Percentiles rank a stretch among this genome's conserved stretches.
Conservation (phyloP, 2,888 invertebrate species). For the Furcula furcula region DNA sequence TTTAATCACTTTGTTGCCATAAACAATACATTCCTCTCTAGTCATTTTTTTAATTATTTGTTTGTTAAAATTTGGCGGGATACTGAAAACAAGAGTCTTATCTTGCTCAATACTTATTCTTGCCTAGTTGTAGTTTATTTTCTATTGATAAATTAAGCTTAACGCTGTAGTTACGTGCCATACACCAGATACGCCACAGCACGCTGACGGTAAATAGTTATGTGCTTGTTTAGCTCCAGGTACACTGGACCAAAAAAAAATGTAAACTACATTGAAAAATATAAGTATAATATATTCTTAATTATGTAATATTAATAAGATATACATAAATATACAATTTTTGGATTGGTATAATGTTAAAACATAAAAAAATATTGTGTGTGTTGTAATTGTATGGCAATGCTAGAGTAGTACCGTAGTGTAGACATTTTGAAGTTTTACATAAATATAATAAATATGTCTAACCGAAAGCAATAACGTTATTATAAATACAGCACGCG, state of each 20-base stretch:
- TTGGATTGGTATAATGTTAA: conserved; percentile 75
- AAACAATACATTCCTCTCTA: conserved; percentile 75
- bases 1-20: conserved; percentile 48
- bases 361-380: conserved; percentile 69
- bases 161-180: conserved; percentile 71
- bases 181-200: conserved; percentile 58
- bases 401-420: conserved; percentile 76
- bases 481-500: conserved; percentile 61
- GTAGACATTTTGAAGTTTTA: conserved; percentile 81
- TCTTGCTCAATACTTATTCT: conserved; percentile 75
- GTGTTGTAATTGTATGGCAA: conserved; percentile 77
- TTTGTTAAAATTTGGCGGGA: conserved; percentile 46
- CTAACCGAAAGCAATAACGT: conserved; percentile 79
- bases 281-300: conserved; percentile 56
- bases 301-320: conserved; percentile 50
- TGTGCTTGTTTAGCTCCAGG: conserved; percentile 63
- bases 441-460: conserved; percentile 64
- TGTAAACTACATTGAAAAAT: conserved; percentile 52
- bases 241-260: conserved; percentile 65
- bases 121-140: conserved; percentile 61
- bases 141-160: conserved; percentile 50
- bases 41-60: conserved; percentile 55
- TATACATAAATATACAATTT: conserved; percentile 71
- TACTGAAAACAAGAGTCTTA: conserved; percentile 47
- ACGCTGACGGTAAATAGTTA: conserved; percentile 47